Base-by-base conservation (phyloP, 2,797 vertebrate genomes). In the Molossus molossus region DNA sequence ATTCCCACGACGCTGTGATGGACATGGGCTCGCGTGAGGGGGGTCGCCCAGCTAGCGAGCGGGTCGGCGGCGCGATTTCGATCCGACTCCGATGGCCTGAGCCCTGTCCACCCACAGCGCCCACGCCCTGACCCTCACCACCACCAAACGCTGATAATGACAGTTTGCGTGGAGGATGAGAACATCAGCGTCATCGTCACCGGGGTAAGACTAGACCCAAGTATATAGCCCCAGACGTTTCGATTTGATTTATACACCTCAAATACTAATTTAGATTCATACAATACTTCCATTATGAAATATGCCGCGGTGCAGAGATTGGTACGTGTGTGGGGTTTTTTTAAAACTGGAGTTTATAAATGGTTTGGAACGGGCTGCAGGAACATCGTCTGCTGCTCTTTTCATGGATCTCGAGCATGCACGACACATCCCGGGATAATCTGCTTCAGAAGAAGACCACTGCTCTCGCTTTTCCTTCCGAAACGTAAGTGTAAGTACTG, bases 341-440 rank as follows among this genome's bases (percentile, higher is more conserved):
- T 62, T 76, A 33, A n/a, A 95, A 81, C 86, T 93, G 79, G 70
- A 69, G 64, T 96, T 97, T 97, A 95, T 96, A 97, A 96, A 96
- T 96, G 94, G 94, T 85, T 95, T 88, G 87, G 96, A 96, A 96
- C 94, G 95, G 92, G 94, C 84, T 97, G 92, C 76, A 45, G 81
- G 88, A 96, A 87, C 84, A 91, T 95, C 40, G 7, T 96, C 95
- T 94, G 96, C 45, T 97, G 96, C 90, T 97, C 95, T 97, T 96
- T 97, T 96, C 96, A 97, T 96, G 93, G 93, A 84, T 95, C 97
- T 94, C 40, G 93, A 97, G 93, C 70, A 55, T 83, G 96, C 95
- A 58, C 96, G 96, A 97, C 95, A 96, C 93, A 96, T 96, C 57
- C 94, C 90, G 91, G 95, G 97, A 97, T 98, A 92, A 97, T 97